Conservation (phyloP, 2,113 vertebrate species). For the Morphnarchus princeps region DNA sequence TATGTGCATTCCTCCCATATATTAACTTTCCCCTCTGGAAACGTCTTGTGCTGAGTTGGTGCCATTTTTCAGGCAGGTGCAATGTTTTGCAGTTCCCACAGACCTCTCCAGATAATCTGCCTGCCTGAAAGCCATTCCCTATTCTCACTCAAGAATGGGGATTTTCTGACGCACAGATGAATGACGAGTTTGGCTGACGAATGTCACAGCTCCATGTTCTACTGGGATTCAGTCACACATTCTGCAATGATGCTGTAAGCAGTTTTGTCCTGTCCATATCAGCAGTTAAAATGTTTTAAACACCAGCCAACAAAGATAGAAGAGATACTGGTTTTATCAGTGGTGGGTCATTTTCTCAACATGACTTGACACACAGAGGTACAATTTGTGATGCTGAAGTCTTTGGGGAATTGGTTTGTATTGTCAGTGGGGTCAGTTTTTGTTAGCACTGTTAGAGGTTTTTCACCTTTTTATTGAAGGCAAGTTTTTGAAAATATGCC, state of each 20-base stretch:
- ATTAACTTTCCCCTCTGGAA: constrained; percentile 63
- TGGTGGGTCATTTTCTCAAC: background rate
- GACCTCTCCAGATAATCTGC: constrained; percentile 40
- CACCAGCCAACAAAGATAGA: background rate
- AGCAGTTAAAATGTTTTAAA: background rate
- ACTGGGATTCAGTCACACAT: background rate
- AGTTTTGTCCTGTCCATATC: background rate
- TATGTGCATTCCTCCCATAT: constrained; percentile 69
- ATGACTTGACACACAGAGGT: no score
- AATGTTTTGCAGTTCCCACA: constrained; percentile 39
- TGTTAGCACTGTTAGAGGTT: background rate
- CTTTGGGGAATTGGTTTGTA: background rate
- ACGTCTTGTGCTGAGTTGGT: constrained; percentile 42
- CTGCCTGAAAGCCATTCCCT: constrained; percentile 28
- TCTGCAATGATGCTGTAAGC: background rate
- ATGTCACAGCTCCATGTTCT: background rate
- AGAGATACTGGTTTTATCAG: accelerated
- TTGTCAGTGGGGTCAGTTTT: background rate
- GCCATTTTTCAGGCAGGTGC: constrained; percentile 45
- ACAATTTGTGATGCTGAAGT: background rate
- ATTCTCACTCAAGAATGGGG: constrained; percentile 40
- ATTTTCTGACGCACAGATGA: background rate
- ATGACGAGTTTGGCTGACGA: background rate
- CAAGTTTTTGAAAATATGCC: background rate
- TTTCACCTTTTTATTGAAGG: background rate